phyloP scores from a whole-genome alignment of 2,888 invertebrate species.

The Heliconius erato region DNA sequence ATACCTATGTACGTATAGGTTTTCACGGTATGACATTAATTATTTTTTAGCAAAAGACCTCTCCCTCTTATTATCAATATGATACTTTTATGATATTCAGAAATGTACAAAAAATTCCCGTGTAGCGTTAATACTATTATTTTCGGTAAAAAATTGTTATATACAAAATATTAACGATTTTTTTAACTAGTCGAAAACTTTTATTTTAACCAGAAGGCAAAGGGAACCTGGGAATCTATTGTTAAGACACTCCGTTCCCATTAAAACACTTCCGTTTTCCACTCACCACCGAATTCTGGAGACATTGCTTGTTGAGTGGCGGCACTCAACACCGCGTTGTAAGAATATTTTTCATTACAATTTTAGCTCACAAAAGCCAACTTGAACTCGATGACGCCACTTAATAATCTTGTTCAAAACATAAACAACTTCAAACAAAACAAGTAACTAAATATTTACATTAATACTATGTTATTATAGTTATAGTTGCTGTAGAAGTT shows the following conservation, averaged over 20 bases:
- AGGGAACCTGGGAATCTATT: too few species aligned
- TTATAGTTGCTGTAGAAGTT: background rate
- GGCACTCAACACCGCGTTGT: background rate
- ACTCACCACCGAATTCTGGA: too few species aligned
- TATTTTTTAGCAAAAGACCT: background rate
- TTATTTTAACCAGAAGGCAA: too few species aligned
- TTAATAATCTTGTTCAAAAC: background rate
- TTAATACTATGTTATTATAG: background rate
- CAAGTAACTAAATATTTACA: background rate
- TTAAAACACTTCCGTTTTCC: too few species aligned
- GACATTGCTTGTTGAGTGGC: too few species aligned
- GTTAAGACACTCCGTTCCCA: too few species aligned
- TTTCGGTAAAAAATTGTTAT: background rate
- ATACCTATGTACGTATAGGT: background rate
- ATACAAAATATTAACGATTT: background rate
- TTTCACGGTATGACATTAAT: background rate
- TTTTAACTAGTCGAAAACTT: too few species aligned
- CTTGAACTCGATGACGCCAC: background rate
- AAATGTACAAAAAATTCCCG: background rate
- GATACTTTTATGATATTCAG: background rate
- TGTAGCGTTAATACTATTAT: too few species aligned
- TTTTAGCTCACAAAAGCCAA: background rate
- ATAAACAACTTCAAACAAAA: background rate
- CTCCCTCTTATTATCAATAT: background rate
- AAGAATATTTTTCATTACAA: background rate